Percentiles rank a stretch among this genome's conserved stretches.
phyloP scores from a whole-genome alignment of 2,888 invertebrate species.

The Antitype chi region DNA sequence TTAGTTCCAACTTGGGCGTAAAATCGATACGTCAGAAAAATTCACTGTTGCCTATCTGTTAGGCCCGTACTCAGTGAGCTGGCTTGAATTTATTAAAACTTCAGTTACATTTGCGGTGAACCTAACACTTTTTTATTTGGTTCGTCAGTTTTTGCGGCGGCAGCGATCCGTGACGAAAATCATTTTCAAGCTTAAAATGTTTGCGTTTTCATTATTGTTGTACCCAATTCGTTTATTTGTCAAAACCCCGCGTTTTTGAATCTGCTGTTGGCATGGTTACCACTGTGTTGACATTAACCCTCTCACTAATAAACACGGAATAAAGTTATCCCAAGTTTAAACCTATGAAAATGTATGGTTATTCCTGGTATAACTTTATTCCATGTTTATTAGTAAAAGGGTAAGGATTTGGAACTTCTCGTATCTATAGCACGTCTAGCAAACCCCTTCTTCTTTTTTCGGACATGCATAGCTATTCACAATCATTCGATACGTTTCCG shows the following conservation, averaged over 20 bases:
- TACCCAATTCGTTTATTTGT: neutral
- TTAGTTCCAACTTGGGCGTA: conserved; percentile 37
- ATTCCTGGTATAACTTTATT: fast-evolving
- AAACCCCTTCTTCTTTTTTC: neutral
- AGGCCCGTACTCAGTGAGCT: conserved; percentile 41
- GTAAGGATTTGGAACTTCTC: neutral
- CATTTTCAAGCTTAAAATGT: conserved; percentile 48
- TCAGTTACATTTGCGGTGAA: conserved; percentile 51
- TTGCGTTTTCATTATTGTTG: conserved; percentile 32
- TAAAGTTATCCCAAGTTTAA: too few species aligned
- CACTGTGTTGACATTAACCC: too few species aligned
- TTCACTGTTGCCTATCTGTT: conserved; percentile 47
- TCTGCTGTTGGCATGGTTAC: neutral
- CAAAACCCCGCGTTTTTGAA: neutral
- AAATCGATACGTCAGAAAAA: conserved; percentile 58
- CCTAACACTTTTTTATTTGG: conserved; percentile 58
- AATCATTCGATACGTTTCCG: neutral
- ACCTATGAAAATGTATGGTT: too few species aligned
- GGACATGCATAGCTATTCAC: neutral
- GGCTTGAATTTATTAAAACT: conserved; percentile 56
- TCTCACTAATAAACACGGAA: fast-evolving
- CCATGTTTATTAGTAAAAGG: too few species aligned
- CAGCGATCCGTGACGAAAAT: conserved; percentile 44
- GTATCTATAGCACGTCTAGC: too few species aligned
- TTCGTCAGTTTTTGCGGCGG: conserved; percentile 51